phyloP scores from a whole-genome alignment of 2,113 vertebrate genomes.

The Cettia cetti region DNA sequence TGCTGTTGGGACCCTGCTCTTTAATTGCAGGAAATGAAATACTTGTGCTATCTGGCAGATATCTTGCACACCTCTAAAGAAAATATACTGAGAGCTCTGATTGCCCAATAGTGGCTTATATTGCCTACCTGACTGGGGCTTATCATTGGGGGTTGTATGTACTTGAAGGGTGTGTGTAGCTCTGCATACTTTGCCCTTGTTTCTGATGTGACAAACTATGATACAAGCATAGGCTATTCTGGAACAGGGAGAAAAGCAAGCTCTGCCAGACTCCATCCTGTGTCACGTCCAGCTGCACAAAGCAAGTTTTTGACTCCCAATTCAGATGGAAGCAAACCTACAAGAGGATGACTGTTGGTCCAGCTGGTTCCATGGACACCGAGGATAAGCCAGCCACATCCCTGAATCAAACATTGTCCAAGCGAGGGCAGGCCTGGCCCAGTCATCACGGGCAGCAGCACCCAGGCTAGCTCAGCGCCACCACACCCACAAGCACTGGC shows the following conservation, averaged over 20 bases:
- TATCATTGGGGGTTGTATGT: background rate
- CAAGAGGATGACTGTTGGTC: background rate
- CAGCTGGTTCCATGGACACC: background rate
- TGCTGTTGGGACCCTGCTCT: background rate
- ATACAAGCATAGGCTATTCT: background rate
- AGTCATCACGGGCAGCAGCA: rapidly evolving
- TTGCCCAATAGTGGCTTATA: background rate
- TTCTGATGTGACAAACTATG: background rate
- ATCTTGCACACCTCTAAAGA: background rate
- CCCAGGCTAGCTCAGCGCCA: rapidly evolving
- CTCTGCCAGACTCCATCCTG: background rate
- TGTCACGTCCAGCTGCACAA: background rate
- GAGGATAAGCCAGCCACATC: background rate
- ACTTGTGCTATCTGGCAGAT: background rate
- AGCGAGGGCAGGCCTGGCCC: rapidly evolving
- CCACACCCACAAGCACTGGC: background rate
- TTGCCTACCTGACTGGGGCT: background rate
- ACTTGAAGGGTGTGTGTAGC: background rate
- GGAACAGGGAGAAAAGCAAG: background rate
- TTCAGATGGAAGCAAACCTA: background rate
- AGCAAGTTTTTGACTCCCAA: background rate
- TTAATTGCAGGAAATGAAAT: background rate
- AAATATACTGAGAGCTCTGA: background rate
- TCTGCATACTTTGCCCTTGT: background rate
- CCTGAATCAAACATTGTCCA: rapidly evolving